Percentiles rank a stretch among this genome's conserved stretches.
These are phyloP conservation scores for Trigoniulus corallinus DNA, from an alignment of 1,140 invertebrate species.

Conservation along the genomic window DNA sequence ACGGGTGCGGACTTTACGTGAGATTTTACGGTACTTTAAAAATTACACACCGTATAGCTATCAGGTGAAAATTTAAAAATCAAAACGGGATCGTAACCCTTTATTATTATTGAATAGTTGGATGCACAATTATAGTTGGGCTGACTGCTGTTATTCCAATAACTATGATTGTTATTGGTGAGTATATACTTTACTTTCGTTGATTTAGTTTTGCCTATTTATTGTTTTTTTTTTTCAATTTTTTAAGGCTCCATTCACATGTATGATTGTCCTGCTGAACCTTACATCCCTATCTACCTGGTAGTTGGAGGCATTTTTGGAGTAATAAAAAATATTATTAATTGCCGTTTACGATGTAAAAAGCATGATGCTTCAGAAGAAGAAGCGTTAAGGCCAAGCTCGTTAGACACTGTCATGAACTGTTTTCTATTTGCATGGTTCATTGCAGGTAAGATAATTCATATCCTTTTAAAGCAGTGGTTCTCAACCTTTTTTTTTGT, in stretches of 20 bases:
- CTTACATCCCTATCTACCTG: conserved; percentile 50
- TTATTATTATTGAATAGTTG: conserved; percentile 32
- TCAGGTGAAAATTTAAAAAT: background rate
- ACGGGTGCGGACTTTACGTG: too few relatives aligned
- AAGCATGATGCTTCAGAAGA: conserved; percentile 34
- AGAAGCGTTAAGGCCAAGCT: conserved; percentile 34
- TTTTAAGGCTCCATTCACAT: conserved; percentile 35
- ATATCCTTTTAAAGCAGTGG: background rate
- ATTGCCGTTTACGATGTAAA: conserved; percentile 33
- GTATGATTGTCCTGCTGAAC: conserved; percentile 43
- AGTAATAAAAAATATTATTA: conserved; percentile 39
- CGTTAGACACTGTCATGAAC: conserved; percentile 39
- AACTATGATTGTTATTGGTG: conserved; percentile 45
- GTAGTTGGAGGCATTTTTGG: conserved; percentile 46
- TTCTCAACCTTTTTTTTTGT: background rate
- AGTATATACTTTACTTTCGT: conserved; percentile 6
- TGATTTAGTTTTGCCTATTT: background rate
- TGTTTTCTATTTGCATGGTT: conserved; percentile 50
- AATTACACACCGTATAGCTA: too few relatives aligned
- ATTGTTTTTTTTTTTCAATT: background rate
- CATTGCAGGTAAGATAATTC: conserved; percentile 33
- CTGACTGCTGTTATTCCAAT: conserved; percentile 43
- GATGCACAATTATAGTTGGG: conserved; percentile 41
- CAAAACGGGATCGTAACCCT: background rate
- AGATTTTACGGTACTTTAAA: too few relatives aligned